A percentile compares a stretch with the other conserved stretches of the same genome.
Evolutionary conservation across 2,888 invertebrate species (phyloP).

Genomic region (Willowsia nigromaculata): DNA sequence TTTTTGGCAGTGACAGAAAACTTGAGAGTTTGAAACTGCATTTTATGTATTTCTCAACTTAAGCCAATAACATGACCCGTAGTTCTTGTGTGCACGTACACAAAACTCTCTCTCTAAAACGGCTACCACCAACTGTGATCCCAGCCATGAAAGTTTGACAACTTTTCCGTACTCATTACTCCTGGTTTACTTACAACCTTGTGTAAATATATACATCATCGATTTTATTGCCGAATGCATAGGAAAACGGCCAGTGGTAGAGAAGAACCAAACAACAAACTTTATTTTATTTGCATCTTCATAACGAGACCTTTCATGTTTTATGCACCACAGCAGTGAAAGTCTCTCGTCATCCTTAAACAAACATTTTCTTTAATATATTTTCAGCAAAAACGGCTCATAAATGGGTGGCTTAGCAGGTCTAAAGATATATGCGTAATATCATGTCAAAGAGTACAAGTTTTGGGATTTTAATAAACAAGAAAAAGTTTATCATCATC

Average conservation of each 20-base stretch:
- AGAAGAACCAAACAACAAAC: not conserved
- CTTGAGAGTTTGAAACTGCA: constrained; percentile 14
- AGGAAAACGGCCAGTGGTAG: not conserved
- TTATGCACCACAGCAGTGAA: not conserved
- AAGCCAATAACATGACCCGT: not conserved
- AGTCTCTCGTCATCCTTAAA: too few relatives aligned
- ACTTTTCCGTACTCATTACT: constrained; percentile 1
- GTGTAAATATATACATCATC: not conserved
- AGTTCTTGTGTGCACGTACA: not conserved
- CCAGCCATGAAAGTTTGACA: not conserved
- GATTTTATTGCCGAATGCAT: constrained; percentile 15
- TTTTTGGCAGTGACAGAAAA: too few relatives aligned
- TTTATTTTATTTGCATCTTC: constrained; percentile 8
- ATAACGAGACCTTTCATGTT: not conserved
- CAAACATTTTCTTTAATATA: too few relatives aligned
- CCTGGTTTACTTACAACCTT: not conserved
- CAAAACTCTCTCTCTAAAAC: not conserved
- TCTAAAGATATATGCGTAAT: too few relatives aligned
- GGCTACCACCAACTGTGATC: constrained; percentile 24
- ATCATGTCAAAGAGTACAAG: constrained; percentile 5
- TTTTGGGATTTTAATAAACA: constrained; percentile 38
- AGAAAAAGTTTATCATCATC: not conserved
- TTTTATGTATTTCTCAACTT: not conserved
- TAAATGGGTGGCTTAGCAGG: too few relatives aligned
- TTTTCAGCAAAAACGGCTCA: too few relatives aligned